Evolutionary conservation across 2,888 invertebrate species (phyloP), one percentile per base, ranked within the genome.

Genomic region (Brenthis daphne): DNA sequence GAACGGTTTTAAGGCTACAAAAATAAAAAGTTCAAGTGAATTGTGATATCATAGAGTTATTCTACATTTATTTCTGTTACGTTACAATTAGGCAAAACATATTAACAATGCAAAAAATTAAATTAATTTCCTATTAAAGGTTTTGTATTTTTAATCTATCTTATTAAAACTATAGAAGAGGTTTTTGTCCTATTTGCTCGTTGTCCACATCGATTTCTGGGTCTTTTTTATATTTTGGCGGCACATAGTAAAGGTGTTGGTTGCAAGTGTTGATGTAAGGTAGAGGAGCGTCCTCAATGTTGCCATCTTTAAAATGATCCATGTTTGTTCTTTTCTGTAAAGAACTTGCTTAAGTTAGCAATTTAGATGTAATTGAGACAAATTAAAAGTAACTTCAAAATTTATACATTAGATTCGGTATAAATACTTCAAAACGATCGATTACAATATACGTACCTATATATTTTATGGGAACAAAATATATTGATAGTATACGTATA

Each of bases 201-300:
- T 81, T 73, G 69, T 85, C 85, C 1, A 84, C 68, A n/a, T 70
- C 68, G 37, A 88, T 85, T 54, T 82, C 80, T 0, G 89, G 89
- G 73, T 89, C 89, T 4, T 81, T 81, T 68, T 88, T 89, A 78
- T 81, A 86, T 64, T 80, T 84, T 8, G 85, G 86, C 51, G 54
- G 69, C 5, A 11, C 16, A 43, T 33, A 64, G 60, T 57, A 65
- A 11, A 16, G 24, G 8, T 55, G 16, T 6, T 37, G 50, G 4
- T 37, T 53, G n/a, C 60, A 54, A 5, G 43, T 11, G 20, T 43
- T 20, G 29, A 50, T 55, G 20, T 55, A 29, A 14, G 56, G 20
- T 5, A 37, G 20, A 16, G 61, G 51, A 20, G 29, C 43, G 13
- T 65, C 54, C 12, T 68, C 60, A 24, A 56, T 13, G 11, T n/a